Percentiles rank a stretch among this genome's conserved stretches.
Evolutionary conservation across 30 jellyfish, hydroid and myxozoan genomes (phyloP).

Genomic region (Aurelia sp.): DNA sequence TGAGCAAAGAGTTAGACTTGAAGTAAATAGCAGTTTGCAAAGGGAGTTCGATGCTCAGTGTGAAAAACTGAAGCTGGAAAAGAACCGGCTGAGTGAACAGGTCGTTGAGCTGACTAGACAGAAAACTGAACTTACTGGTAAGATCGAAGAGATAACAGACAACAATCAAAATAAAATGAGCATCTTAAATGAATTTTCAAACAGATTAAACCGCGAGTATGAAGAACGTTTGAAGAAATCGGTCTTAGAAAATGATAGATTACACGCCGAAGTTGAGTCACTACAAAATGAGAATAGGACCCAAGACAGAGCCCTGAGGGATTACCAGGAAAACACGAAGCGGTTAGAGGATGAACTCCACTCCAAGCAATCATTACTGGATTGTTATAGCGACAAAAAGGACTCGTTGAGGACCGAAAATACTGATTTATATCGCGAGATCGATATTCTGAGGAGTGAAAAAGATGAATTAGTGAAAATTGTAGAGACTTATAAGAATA

Average conservation of each 20-base stretch:
- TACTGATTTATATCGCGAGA: constrained; percentile 67
- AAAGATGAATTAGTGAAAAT: constrained; percentile 58
- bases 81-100: constrained; percentile 73
- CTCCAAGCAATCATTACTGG: constrained; percentile 34
- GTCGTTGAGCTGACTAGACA: constrained; percentile 59
- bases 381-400: constrained; percentile 56
- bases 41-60: constrained; percentile 60
- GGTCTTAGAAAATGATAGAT: constrained; percentile 68
- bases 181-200: constrained; percentile 45
- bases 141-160: constrained; percentile 49
- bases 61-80: constrained; percentile 47
- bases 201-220: constrained; percentile 71
- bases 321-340: constrained; percentile 39
- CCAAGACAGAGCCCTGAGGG: constrained; percentile 35
- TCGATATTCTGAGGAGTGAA: constrained; percentile 69
- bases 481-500: constrained; percentile 33
- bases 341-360: constrained; percentile 56
- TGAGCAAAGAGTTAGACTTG: constrained; percentile 46
- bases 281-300: constrained; percentile 42
- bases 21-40: constrained; percentile 43
- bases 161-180: constrained; percentile 33
- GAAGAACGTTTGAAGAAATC: constrained; percentile 72
- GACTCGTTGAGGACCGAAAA: constrained; percentile 68
- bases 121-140: constrained; percentile 56
- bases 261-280: constrained; percentile 31